phyloP scores from a whole-genome alignment of 2,888 invertebrate genomes.

The Coleophora flavipennella region DNA sequence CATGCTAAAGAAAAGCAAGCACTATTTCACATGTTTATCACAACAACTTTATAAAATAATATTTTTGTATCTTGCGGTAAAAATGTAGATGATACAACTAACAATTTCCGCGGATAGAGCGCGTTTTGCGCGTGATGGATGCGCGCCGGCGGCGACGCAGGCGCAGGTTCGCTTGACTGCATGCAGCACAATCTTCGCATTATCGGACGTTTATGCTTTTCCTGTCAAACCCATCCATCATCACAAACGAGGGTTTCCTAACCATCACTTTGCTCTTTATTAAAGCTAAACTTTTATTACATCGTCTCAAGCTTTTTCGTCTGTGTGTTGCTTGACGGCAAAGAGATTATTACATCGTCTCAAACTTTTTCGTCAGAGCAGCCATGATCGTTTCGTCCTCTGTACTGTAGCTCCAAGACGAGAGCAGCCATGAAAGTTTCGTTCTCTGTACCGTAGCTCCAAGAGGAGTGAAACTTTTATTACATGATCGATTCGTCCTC shows the following conservation, averaged over 20 bases:
- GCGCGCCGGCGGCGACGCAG: conserved; percentile 21
- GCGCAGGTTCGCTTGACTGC: conserved; percentile 12
- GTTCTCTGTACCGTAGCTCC: too few relatives aligned
- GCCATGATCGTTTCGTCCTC: too few relatives aligned
- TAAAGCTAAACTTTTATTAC: too few relatives aligned
- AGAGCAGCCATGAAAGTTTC: too few relatives aligned
- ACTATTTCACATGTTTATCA: conserved; percentile 6
- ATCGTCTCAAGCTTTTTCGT: too few relatives aligned
- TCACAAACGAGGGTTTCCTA: conserved; percentile 17
- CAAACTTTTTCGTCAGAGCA: too few relatives aligned
- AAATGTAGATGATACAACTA: conserved; percentile 34
- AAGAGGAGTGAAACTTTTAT: too few relatives aligned
- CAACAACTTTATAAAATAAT: neutral
- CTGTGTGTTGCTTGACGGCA: too few relatives aligned
- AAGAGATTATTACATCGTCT: too few relatives aligned
- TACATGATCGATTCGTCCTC: too few relatives aligned
- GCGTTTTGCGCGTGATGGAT: conserved; percentile 33
- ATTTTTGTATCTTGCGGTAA: conserved; percentile 23
- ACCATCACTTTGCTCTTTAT: too few relatives aligned
- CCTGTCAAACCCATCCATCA: conserved; percentile 35
- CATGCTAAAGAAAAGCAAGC: conserved; percentile 1
- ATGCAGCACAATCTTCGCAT: conserved; percentile 28
- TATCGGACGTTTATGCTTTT: conserved; percentile 40
- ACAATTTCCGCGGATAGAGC: conserved; percentile 39
- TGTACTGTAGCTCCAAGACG: too few relatives aligned